Evolutionary conservation across 2,113 vertebrate genomes (phyloP).

Genomic region (Ptychochromis oligacanthus): DNA sequence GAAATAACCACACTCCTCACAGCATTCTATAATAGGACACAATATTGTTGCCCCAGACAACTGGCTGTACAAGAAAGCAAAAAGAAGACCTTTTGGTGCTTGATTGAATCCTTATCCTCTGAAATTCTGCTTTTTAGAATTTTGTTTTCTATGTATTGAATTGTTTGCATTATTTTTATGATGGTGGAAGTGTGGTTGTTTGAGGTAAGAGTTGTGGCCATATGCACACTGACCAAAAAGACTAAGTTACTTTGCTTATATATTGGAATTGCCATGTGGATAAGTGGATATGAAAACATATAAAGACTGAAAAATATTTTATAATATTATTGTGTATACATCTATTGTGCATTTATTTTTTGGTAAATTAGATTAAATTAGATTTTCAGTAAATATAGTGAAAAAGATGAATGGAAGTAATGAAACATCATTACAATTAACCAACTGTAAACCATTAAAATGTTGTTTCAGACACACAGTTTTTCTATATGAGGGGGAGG

Average conservation of each 20-base stretch:
- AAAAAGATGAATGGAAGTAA: background rate
- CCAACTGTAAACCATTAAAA: background rate
- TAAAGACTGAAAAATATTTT: background rate
- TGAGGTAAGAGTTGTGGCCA: background rate
- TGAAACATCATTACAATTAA: background rate
- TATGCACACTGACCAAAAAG: background rate
- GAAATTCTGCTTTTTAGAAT: background rate
- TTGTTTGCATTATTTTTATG: background rate
- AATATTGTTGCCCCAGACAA: background rate
- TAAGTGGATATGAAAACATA: background rate
- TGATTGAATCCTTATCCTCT: slow-evolving; percentile 7
- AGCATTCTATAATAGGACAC: background rate
- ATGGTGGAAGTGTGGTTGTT: background rate
- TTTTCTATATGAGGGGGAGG: background rate
- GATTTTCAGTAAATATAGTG: background rate
- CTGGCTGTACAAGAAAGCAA: background rate
- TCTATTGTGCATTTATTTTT: too few relatives aligned
- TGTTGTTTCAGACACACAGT: rapidly evolving
- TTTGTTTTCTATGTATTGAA: background rate
- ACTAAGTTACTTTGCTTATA: background rate
- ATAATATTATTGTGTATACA: background rate
- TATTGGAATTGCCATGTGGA: background rate
- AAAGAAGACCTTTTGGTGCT: background rate
- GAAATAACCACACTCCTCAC: background rate
- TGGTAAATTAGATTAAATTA: background rate